Base-by-base conservation (phyloP, 1,140 invertebrate genomes). In the Drosophila orosa region DNA sequence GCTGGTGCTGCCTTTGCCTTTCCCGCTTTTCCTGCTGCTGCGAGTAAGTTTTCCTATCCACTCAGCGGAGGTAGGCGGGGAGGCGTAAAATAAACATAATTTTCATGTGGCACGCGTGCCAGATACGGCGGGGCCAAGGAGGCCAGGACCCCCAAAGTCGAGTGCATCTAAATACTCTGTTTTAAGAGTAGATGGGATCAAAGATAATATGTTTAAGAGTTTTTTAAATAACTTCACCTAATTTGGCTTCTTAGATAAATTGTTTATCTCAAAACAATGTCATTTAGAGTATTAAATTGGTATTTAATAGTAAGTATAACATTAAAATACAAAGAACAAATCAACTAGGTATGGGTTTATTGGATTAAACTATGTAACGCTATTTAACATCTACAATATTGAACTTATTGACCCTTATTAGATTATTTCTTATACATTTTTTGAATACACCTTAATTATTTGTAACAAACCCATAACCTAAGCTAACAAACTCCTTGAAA, bases 1-100 rank as follows among this genome's bases (percentile, higher is more conserved):
- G 48, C 31, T 52, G 29, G 42, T 27, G 62, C 58, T 31, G n/a
- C 33, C 25, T 40, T 60, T 12, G 35, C 65, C 52, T 67, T 65
- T 52, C 31, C 31, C 9, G 42, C 67, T 57, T 47, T 69, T 37
- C 50, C 65, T 45, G 58, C 40, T 22, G 37, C 40, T 24, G 45
- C 31, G 31, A 54, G 8, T 65, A 58, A 61, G 56, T 12, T 65
- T 57, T 60, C 39, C 56, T 17, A 56, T 19, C 55, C 25, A 50
- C 19, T 50, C 17, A n/a, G n/a, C 8, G 52, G 31, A 10, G 29
- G 33, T 17, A 13, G 39, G 25, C 29, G 39, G 54, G 65, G 48
- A 39, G 52, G 50, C 50, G 66, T 50, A 83, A 61, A 76, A 89
- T 89, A 89, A 89, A 72, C 85, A 89, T 89, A 89, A 84, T 89